Evolutionary conservation across 37 sponge, comb jelly and placozoan species (phyloP), one percentile per base, ranked within the genome.

Genomic region (Diacarnus erythraeanus): DNA sequence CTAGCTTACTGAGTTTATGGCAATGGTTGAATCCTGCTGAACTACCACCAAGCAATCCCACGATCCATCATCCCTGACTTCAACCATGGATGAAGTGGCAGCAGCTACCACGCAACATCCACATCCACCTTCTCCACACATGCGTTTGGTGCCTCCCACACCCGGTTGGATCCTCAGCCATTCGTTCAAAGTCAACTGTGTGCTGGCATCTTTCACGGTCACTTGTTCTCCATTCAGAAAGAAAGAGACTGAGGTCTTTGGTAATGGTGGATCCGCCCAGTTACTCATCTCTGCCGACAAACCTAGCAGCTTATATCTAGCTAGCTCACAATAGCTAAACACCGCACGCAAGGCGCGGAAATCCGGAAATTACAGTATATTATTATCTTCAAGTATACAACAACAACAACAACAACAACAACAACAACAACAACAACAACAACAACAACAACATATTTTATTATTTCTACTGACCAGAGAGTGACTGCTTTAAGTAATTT

Each of bases 41-140:
- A 84, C 71, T 10, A 74, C 44, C 22, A 83, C 87, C 54, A 82
- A 56, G 15, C 27, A 21, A 12, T 47, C 51, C 51, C 51, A 47
- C 6, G 51, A 47, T 6, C 51, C 64, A 63, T 63, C 64, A 63
- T 70, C 23, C 20, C 4, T n/a, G 17, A 37, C 31, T 25, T 43
- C 30, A 47, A 12, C 51, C 12, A 47, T 47, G 10, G 51, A 47
- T 15, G 51, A 47, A 78, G 57, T 56, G 18, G 67, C 51, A 0
- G 69, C 84, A 18, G 84, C 56, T 35, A 91, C 85, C 27, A 84
- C 89, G 40, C 93, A 92, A 42, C 89, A 87, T 4, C 93, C 93
- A 63, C 93, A 92, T 1, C 93, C 93, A 23, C 93, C 93, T 65
- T 92, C 93, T 3, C 74, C 89, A 67, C 93, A 92, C 93, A 92